Evolutionary conservation across 2,797 vertebrate genomes (phyloP), one percentile per base, ranked within the genome.

Genomic region (Gymnocypris eckloni): DNA sequence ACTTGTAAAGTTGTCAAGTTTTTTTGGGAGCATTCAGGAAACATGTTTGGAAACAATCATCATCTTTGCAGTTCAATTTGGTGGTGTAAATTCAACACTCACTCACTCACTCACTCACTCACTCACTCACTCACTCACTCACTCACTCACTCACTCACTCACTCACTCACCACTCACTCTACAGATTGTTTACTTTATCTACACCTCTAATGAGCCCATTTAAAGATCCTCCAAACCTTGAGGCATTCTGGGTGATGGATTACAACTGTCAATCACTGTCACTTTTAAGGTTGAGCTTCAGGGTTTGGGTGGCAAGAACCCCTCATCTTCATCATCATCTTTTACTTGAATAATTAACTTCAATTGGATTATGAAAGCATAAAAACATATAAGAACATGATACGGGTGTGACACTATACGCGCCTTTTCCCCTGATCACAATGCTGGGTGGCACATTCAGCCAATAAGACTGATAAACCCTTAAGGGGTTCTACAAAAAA

Each of bases 201-300:
- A 33, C 22, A 56, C 43, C 41, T 61, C 61, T 77, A 78, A 59
- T 77, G 22, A 73, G 61, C 15, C 12, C 56, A 81, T 81, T 81
- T 56, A 70, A 18, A 82, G 43, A 78, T 82, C 72, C 64, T 82
- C 25, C 25, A 56, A 86, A 66, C 79, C 79, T 48, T 16, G n/a
- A 78, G 79, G 85, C 72, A 48, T 82, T 77, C 22, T 50, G 64
- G 64, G 16, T 75, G 28, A 84, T 76, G 15, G 59, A 84, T 54
- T 70, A 39, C 45, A 71, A 39, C 77, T 87, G 77, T 59, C 86
- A 81, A 41, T 64, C 76, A 84, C 64, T 76, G 82, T 84, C 43
- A 80, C 9, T 52, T 75, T 64, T 56, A 50, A 52, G 10, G 82
- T 37, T n/a, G 39, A 45, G 37, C 39, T 66, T 76, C 39, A 75